Percentiles rank a stretch among this genome's conserved stretches.
phyloP scores from a whole-genome alignment of 2,113 vertebrate genomes.

The Silurus glanis region DNA sequence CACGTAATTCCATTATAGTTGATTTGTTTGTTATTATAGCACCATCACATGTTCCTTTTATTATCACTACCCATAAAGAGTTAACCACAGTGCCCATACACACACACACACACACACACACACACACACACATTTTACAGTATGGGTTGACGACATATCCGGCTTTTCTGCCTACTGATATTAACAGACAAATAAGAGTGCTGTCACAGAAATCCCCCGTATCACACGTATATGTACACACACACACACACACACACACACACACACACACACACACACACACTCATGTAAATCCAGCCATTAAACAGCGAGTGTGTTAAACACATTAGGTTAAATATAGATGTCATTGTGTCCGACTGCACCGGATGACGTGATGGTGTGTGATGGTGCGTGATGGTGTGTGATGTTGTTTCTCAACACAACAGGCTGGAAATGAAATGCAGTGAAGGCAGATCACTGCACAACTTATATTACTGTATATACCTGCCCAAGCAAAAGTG shows the following conservation, averaged over 20 bases:
- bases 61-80: background rate
- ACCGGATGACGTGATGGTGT: constrained; percentile 16
- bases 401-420: background rate
- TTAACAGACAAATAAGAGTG: constrained; percentile 23
- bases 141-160: constrained; percentile 30
- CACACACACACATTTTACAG: background rate
- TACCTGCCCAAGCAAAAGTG: background rate
- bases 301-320: constrained; percentile 22
- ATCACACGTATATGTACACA: too few species aligned
- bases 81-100: background rate
- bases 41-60: background rate
- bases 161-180: constrained; percentile 36
- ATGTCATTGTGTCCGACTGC: constrained; percentile 11
- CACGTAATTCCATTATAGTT: background rate
- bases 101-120: constrained; percentile 10
- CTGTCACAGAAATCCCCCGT: constrained; percentile 1
- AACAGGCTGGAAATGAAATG: background rate
- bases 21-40: background rate
- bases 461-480: background rate
- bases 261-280: constrained; percentile 10
- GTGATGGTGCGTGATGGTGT: constrained; percentile 1
- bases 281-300: constrained; percentile 24
- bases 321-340: constrained; percentile 39
- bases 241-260: constrained; percentile 2
- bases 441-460: background rate